Evolutionary conservation across 1,140 invertebrate species (phyloP).

Genomic region (Diorhabda elongata): DNA sequence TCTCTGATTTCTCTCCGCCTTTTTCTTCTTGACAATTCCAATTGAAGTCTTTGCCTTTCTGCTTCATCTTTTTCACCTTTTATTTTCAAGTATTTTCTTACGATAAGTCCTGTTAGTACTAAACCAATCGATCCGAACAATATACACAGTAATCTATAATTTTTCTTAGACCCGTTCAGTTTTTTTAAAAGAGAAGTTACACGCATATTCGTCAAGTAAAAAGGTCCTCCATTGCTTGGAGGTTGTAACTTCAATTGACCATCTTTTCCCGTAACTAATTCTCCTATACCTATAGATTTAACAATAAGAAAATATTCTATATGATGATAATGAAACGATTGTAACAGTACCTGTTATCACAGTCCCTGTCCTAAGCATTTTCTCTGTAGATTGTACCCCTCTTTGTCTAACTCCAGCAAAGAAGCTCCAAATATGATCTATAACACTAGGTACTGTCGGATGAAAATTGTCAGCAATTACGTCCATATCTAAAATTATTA

Average conservation of each 20-base stretch:
- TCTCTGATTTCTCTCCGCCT: conserved; percentile 60
- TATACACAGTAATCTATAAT: conserved; percentile 60
- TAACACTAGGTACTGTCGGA: conserved; percentile 62
- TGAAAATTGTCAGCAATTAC: conserved; percentile 73
- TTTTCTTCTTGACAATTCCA: conserved; percentile 60
- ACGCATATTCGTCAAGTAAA: conserved; percentile 63
- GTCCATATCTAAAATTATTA: conserved; percentile 58
- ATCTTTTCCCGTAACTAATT: conserved; percentile 56
- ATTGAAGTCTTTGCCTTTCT: conserved; percentile 54
- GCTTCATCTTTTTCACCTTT: conserved; percentile 54
- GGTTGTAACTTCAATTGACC: conserved; percentile 61
- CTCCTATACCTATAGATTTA: conserved; percentile 55
- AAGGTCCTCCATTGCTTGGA: conserved; percentile 61
- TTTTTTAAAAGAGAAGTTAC: conserved; percentile 51
- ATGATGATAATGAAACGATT: not conserved
- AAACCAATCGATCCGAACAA: conserved; percentile 65
- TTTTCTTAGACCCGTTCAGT: conserved; percentile 61
- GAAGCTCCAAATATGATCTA: conserved; percentile 76
- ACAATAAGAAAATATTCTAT: not conserved
- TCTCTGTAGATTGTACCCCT: conserved; percentile 74
- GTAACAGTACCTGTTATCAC: conserved; percentile 58
- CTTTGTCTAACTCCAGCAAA: conserved; percentile 69
- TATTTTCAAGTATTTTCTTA: conserved; percentile 59
- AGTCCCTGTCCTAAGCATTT: conserved; percentile 70
- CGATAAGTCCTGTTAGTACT: conserved; percentile 59